Evolutionary conservation across 2,113 vertebrate species (phyloP), one percentile per base, ranked within the genome.

Genomic region (Saguinus midas): DNA sequence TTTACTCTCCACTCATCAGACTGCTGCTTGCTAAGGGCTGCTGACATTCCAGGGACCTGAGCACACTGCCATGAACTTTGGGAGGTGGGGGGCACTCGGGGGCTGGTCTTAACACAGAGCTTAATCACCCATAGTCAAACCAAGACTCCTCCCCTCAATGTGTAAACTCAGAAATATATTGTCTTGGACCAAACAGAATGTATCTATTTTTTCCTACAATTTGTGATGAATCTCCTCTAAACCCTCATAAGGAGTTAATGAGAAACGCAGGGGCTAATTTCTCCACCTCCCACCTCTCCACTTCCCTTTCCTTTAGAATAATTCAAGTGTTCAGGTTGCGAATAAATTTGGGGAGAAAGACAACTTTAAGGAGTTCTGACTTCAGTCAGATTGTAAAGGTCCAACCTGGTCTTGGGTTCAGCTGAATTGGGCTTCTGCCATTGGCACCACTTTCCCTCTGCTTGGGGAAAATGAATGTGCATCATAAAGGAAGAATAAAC

Each of bases 241-340:
- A 35, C 25, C 45, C 10, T 45, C 27, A 8, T 50, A 55, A 87
- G 61, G 48, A 66, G 35, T 88, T 95, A 95, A 92, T 85, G 87
- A 93, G 79, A 79, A 91, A 85, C 95, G 76, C 45, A 58, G 72
- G 82, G 73, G 35, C 78, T 1, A 14, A 29, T 92, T 82, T 14
- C 21, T 9, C 72, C 82, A 6, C 17, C 35, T 64, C 89, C 76
- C 23, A 25, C 18, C 52, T 72, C 79, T 58, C 50, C 12, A 20
- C 18, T 68, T 75, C 66, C 70, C 32, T 76, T 90, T 95, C 73
- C 58, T 48, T 95, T 86, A 79, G 84, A 93, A 76, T 75, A 82
- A 78, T 87, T 37, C 55, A 82, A 86, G 43, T 55, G 48, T 70
- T 94, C 45, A 40, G 35, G 25, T 87, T 64, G 52, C 57, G 45